A percentile compares a stretch with the other conserved stretches of the same genome.
Evolutionary conservation across 2,113 vertebrate species (phyloP).

Genomic region (Suncus etruscus): DNA sequence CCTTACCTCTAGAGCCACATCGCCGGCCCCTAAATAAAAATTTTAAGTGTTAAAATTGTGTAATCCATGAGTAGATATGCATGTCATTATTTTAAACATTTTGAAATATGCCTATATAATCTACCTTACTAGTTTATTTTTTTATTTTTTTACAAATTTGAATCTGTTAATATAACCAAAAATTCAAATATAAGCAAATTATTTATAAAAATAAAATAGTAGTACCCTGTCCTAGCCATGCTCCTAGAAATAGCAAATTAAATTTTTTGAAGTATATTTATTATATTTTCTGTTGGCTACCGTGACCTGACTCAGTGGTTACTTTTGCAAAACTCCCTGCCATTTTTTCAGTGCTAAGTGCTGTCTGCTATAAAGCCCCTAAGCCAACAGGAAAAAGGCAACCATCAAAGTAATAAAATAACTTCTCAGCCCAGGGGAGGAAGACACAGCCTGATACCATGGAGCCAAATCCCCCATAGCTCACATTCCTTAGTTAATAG

Average conservation of each 20-base stretch:
- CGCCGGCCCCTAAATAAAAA: background rate
- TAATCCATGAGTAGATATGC: background rate
- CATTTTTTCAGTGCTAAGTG: no score
- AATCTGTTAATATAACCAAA: background rate
- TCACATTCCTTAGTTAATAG: no score
- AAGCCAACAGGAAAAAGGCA: no score
- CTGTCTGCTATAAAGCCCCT: no score
- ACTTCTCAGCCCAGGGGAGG: no score
- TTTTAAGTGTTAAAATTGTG: background rate
- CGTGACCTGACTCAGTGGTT: no score
- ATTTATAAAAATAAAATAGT: background rate
- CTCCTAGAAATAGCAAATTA: background rate
- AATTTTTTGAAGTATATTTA: background rate
- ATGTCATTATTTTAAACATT: background rate
- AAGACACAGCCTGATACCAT: no score
- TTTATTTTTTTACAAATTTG: background rate
- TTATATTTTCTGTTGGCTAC: no score
- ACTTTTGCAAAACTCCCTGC: no score
- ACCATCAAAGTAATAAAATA: no score
- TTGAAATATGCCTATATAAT: background rate
- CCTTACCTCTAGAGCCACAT: no score
- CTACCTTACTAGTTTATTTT: background rate
- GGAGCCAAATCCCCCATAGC: no score
- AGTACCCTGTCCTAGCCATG: background rate
- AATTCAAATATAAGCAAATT: background rate